Base-by-base conservation (phyloP, 2,797 vertebrate species). In the Mallotus villosus region DNA sequence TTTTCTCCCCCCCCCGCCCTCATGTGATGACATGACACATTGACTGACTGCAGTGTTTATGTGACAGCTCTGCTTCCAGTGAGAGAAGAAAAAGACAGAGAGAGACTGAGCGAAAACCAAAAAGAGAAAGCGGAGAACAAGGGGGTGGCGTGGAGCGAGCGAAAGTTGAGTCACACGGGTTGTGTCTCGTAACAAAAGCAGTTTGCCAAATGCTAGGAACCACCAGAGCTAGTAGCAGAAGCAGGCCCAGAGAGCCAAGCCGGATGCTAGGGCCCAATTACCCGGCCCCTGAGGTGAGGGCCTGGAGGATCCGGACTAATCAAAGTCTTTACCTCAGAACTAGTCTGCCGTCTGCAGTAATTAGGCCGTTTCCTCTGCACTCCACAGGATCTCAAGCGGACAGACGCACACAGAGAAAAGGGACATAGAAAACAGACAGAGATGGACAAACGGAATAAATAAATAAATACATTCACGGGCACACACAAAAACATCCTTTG, bases 401-500 rank as follows among this genome's bases (percentile, higher is more conserved):
- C 17, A 37, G 27, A 37, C 29, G 9, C 17, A 4, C 16, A 63
- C 2, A 34, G 19, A 55, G 19, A 55, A 55, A 55, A 55, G 19
- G 19, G 5, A 55, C 16, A n/a, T 17, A 3, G 64, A 83, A 84
- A 74, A 37, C 67, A 6, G 41, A 72, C 57, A 71, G 80, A 84
- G 80, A 84, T 78, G 65, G 63, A 79, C 72, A 72, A 80, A 82
- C 65, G 49, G 84, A 84, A 87, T 81, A 71, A 72, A 78, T 78
- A 81, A 76, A 46, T 37, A 34, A 14, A 72, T 29, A 32, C 24
- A 11, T 22, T 2, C 9, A 1, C 37, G 12, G 1, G 37, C 11
- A 41, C 37, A 41, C 37, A 14, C 37, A 2, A 14, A 41, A 41
- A 41, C 37, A 8, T 41, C 37, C 37, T 41, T 41, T 41, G 37